Base-by-base conservation (phyloP, 2,113 vertebrate species). In the Zapus hudsonius region DNA sequence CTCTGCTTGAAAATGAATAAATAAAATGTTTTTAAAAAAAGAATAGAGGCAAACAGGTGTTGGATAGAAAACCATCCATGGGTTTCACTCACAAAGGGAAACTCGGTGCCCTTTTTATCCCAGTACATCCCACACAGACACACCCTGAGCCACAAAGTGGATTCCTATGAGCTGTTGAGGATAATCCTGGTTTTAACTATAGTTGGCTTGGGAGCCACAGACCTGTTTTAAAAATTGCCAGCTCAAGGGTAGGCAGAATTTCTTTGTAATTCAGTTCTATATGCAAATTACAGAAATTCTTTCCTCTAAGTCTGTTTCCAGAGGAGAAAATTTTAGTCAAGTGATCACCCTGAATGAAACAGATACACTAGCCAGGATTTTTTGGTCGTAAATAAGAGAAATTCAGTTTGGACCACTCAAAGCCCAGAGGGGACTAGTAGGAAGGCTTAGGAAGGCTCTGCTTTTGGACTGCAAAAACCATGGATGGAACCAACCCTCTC, bases 21-120 rank as follows among this genome's bases (percentile, higher is more conserved):
- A n/a, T n/a, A n/a, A n/a, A n/a, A n/a, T n/a, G n/a, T n/a, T n/a
- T n/a, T n/a, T n/a, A n/a, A n/a, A n/a, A n/a, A n/a, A n/a, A 74
- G 72, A 95, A 84, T 85, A 66, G 89, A 87, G 63, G 36, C 72
- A 73, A 75, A 69, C 87, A 94, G 92, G 57, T 92, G 42, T 55
- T 81, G 17, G 40, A 38, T 27, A 47, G 82, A 95, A 88, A 86
- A 57, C 38, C 79, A 79, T 73, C 79, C 17, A 36, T 15, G 52
- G 52, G 52, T 80, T 90, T 38, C 67, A 69, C 63, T 93, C 52
- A 79, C 63, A 79, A 70, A 96, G 57, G 57, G 89, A 91, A 33
- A 63, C 8, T n/a, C 47, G 22, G 33, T 61, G 33, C 23, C 74
- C 31, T 90, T 87, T 86, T 86, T 75, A 83, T 83, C 36, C 63